Evolutionary conservation across 2,113 vertebrate genomes (phyloP).

Genomic region (Hippocampus guttulatus): DNA sequence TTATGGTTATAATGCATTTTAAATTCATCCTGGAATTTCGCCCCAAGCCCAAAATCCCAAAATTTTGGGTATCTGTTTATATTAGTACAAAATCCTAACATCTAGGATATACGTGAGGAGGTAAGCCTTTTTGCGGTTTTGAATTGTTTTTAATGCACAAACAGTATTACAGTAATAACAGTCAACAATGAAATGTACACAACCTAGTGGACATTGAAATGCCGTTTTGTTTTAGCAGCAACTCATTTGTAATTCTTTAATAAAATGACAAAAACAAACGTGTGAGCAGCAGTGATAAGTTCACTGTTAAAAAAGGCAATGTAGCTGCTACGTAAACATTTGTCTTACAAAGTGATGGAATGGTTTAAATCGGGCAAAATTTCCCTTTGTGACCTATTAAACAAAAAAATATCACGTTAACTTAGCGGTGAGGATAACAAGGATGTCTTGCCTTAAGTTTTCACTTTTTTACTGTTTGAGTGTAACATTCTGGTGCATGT

Average conservation of each 20-base stretch:
- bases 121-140: not conserved
- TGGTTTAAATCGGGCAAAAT: not conserved
- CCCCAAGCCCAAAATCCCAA: too few species aligned
- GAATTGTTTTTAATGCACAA: conserved; percentile 10
- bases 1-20: too few species aligned
- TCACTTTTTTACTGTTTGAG: not conserved
- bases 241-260: not conserved
- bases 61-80: not conserved
- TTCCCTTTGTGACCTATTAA: not conserved
- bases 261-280: not conserved
- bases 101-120: not conserved
- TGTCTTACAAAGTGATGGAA: not conserved
- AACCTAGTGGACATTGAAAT: not conserved
- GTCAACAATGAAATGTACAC: conserved; percentile 15
- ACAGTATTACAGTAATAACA: conserved; percentile 19
- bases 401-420: not conserved
- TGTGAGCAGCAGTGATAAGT: not conserved
- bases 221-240: not conserved
- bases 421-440: not conserved
- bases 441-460: not conserved
- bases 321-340: not conserved
- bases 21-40: too few species aligned
- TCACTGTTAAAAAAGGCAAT: not conserved
- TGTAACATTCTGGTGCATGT: not conserved
- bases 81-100: not conserved